Evolutionary conservation across 2,888 invertebrate genomes (phyloP).

Genomic region (Philereme transversata): DNA sequence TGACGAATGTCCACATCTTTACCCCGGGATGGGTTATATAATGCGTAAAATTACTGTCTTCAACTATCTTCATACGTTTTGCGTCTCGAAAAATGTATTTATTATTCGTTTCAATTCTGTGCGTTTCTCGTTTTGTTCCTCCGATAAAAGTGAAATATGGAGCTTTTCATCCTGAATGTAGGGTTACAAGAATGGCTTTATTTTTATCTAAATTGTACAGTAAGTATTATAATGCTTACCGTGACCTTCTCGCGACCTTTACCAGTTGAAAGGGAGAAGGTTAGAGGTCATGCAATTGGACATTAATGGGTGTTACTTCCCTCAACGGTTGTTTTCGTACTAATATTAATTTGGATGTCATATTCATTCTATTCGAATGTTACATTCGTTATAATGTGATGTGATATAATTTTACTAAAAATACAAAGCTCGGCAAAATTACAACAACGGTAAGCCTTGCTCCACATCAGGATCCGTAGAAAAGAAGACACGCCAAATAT

Average conservation of each 20-base stretch:
- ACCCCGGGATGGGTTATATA: conserved; percentile 74
- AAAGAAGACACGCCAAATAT: too few species aligned
- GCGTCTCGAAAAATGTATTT: conserved; percentile 49
- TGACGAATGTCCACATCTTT: conserved; percentile 73
- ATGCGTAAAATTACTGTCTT: conserved; percentile 79
- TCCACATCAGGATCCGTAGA: too few species aligned
- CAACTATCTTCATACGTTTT: conserved; percentile 67
- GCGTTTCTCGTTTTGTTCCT: conserved; percentile 34
- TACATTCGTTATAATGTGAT: too few species aligned
- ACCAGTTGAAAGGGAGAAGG: conserved; percentile 32
- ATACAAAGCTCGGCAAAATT: too few species aligned
- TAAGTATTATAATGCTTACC: conserved; percentile 22
- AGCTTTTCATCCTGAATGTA: background rate
- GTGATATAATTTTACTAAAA: too few species aligned
- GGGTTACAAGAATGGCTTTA: conserved; percentile 1
- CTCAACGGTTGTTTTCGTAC: conserved; percentile 17
- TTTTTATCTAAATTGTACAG: conserved; percentile 13
- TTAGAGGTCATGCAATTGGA: conserved; percentile 30
- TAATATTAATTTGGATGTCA: too few species aligned
- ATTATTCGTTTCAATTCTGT: conserved; percentile 48
- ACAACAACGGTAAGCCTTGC: too few species aligned
- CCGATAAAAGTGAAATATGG: conserved; percentile 16
- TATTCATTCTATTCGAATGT: too few species aligned
- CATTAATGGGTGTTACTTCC: conserved; percentile 32
- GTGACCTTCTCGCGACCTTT: conserved; percentile 31